Evolutionary conservation across 2,113 vertebrate genomes (phyloP), one percentile per base, ranked within the genome.

Genomic region (Mandrillus leucophaeus): DNA sequence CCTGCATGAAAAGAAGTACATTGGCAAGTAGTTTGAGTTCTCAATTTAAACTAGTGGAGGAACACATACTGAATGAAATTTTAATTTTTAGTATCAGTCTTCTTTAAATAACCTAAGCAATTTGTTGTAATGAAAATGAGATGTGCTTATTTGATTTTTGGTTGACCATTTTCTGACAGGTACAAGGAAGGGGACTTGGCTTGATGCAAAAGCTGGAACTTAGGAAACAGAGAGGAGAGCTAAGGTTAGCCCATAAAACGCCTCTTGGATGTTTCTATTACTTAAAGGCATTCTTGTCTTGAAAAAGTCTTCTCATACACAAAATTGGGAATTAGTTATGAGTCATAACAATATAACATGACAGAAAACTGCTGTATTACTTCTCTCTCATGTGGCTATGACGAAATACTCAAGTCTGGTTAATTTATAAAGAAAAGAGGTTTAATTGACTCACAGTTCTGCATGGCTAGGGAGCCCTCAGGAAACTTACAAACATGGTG

Each of bases 71-170:
- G 70, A 92, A 78, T 92, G 48, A 93, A 90, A 95, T 96, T 87
- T 93, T 80, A 75, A 84, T 82, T 96, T 95, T 97, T 96, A 92
- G 90, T 97, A 96, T 93, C 10, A 25, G 48, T 40, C 32, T 93
- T 84, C 22, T 96, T 98, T 92, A 75, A 95, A 93, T 95, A 96
- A 76, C 73, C 38, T 86, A 92, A 89, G 59, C 40, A 91, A 50
- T 81, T 84, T 92, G 55, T 80, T 2, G 0, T 87, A 87, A 84
- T 93, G 96, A 97, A 96, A 92, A 92, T 80, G 70, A 79, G 5
- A 4, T 5, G 61, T 86, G 9, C 76, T 83, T 86, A 45, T 80
- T 80, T 88, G 35, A 95, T 87, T 92, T 82, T 68, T n/a, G 14
- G 16, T 35, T 87, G 86, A 95, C 80, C 83, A 92, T 38, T 75